phyloP scores from a whole-genome alignment of 2,888 invertebrate genomes.

The Drosophila buzzatii region DNA sequence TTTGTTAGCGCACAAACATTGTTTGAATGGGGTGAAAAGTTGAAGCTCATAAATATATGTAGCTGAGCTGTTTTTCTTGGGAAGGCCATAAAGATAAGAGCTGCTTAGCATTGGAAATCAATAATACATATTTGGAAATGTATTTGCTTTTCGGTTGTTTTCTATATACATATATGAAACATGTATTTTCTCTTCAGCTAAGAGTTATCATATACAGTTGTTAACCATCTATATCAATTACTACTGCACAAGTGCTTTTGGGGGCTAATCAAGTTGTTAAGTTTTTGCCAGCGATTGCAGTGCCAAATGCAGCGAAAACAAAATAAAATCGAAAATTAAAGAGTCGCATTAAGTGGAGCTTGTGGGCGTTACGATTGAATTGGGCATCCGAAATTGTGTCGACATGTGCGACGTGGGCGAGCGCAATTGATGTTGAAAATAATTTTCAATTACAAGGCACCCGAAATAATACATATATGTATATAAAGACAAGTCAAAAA shows the following conservation, averaged over 20 bases:
- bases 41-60: neutral
- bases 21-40: neutral
- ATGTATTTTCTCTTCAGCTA: neutral
- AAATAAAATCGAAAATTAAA: neutral
- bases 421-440: slow-evolving; percentile 45
- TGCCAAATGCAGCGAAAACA: slow-evolving; percentile 14
- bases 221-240: slow-evolving; percentile 20
- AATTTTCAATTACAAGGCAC: slow-evolving; percentile 45
- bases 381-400: slow-evolving; percentile 25
- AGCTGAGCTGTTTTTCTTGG: neutral
- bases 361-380: slow-evolving; percentile 17
- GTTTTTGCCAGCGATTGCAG: slow-evolving; percentile 10
- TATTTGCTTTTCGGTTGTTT: neutral
- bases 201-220: neutral
- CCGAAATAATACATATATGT: slow-evolving; percentile 4
- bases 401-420: slow-evolving; percentile 29
- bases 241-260: slow-evolving; percentile 17
- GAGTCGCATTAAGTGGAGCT: slow-evolving; percentile 1
- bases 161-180: neutral
- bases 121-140: neutral
- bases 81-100: slow-evolving; percentile 6
- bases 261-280: slow-evolving; percentile 17
- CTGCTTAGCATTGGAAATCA: neutral
- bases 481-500: slow-evolving; percentile 2
- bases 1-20: neutral